Conservation (phyloP, 2,797 vertebrate genomes). For the Eidolon dupreanum region DNA sequence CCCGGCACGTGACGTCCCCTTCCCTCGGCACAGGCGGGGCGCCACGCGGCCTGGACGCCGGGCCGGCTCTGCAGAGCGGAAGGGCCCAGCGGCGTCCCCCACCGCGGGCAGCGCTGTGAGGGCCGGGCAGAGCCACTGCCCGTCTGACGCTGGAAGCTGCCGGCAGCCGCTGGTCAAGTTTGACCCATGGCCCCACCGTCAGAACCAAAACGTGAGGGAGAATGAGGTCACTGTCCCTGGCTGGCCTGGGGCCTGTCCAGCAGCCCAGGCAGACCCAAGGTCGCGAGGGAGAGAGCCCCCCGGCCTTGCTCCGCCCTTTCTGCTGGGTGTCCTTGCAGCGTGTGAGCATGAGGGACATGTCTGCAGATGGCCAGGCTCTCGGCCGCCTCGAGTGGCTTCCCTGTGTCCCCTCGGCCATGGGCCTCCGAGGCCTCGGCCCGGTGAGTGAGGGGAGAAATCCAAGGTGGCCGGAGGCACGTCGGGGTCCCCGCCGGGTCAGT, state of each 20-base stretch:
- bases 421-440: background rate
- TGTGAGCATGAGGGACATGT: background rate
- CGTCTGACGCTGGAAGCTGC: background rate
- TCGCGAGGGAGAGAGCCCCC: background rate
- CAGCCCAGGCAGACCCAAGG: background rate
- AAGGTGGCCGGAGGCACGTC: fast-evolving
- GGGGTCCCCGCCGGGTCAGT: background rate
- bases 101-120: too few relatives aligned
- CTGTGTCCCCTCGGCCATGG: fast-evolving
- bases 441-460: background rate
- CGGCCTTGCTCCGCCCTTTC: fast-evolving
- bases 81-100: too few relatives aligned
- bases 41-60: too few relatives aligned
- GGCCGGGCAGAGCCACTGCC: background rate
- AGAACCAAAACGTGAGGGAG: background rate
- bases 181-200: background rate
- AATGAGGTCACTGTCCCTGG: background rate
- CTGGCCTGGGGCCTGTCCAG: background rate
- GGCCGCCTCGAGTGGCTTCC: background rate
- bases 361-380: background rate
- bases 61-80: too few relatives aligned
- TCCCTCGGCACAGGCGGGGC: too few relatives aligned
- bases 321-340: fast-evolving
- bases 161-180: background rate
- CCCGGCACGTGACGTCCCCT: too few relatives aligned